These are phyloP conservation scores for Athalia cordata DNA, from an alignment of 2,888 invertebrate species.

Conservation along the genomic window DNA sequence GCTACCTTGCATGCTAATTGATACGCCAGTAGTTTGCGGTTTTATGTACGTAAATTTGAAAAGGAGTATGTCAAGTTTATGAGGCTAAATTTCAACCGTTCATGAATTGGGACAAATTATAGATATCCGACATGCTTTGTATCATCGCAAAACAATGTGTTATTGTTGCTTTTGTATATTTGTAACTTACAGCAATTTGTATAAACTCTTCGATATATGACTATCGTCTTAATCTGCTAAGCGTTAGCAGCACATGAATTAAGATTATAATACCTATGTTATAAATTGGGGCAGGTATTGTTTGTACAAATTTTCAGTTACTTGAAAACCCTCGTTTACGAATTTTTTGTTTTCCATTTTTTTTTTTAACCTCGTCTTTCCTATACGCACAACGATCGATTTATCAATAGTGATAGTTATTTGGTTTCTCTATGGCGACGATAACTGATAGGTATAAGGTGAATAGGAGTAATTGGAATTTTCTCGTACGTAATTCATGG, in stretches of 20 bases:
- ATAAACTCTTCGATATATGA: constrained; percentile 35
- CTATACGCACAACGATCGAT: background rate
- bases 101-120: constrained; percentile 35
- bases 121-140: constrained; percentile 51
- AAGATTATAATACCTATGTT: constrained; percentile 18
- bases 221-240: constrained; percentile 3
- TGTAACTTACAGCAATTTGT: constrained; percentile 56
- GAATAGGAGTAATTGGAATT: constrained; percentile 16
- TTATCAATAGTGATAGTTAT: too few species aligned
- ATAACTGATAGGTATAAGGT: background rate
- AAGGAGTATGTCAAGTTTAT: background rate
- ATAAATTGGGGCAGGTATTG: constrained; percentile 17
- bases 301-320: background rate
- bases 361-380: background rate
- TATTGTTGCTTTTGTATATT: constrained; percentile 64
- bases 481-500: constrained; percentile 46
- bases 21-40: background rate
- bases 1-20: background rate
- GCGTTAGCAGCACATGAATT: background rate
- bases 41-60: background rate
- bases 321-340: background rate
- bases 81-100: constrained; percentile 17
- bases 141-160: constrained; percentile 56
- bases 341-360: background rate
- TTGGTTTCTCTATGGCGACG: background rate